Percentiles rank a stretch among this genome's conserved stretches.
Conservation (phyloP, 2,797 vertebrate genomes). For the Clarias platycephalus region DNA sequence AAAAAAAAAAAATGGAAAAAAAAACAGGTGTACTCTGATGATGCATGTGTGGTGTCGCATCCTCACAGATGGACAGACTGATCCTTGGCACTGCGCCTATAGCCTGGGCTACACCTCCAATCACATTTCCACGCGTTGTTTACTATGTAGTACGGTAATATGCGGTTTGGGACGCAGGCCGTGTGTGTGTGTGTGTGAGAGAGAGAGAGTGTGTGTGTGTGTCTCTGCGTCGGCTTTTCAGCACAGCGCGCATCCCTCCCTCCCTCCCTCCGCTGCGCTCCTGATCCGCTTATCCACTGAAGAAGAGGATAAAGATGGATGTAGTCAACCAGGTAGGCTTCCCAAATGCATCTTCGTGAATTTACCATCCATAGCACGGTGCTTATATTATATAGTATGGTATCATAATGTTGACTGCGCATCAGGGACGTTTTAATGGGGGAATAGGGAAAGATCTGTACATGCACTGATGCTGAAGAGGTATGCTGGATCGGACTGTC, state of each 20-base stretch:
- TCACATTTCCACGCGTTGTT: conserved; percentile 9
- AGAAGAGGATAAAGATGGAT: conserved; percentile 67
- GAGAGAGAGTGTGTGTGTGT: no score
- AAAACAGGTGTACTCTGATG: not conserved
- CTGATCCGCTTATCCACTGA: conserved; percentile 66
- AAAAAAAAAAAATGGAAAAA: not conserved
- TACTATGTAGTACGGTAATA: conserved; percentile 18
- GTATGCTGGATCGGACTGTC: not conserved
- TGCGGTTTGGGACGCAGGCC: conserved; percentile 26
- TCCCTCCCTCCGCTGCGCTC: conserved; percentile 44
- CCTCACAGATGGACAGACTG: not conserved
- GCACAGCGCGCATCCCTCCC: conserved; percentile 49
- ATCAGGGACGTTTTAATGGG: conserved; percentile 5
- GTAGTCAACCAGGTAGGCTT: conserved; percentile 64
- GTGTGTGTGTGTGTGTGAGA: no score
- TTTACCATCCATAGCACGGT: not conserved
- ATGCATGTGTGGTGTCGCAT: not conserved
- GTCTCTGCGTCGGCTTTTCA: conserved; percentile 46
- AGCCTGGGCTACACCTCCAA: not conserved
- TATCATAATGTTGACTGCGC: not conserved
- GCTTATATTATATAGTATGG: not conserved
- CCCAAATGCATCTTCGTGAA: conserved; percentile 8
- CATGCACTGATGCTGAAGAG: not conserved
- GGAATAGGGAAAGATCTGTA: not conserved
- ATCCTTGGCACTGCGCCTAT: not conserved